Base-by-base conservation (phyloP, 2,797 vertebrate genomes). In the Sebastes vulpes region DNA sequence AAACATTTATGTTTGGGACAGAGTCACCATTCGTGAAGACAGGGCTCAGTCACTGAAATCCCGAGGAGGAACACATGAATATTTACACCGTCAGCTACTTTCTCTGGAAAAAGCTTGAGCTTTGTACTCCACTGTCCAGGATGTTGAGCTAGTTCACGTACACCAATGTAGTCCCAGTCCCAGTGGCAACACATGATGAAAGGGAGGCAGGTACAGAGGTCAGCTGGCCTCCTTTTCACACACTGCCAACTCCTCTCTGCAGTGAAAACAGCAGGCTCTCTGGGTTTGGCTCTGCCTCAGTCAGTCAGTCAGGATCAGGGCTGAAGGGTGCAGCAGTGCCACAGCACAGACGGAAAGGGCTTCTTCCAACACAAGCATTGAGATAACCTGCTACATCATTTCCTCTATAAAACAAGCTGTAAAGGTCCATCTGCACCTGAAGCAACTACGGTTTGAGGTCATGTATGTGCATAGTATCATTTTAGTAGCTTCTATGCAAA, bases 241-340 rank as follows among this genome's bases (percentile, higher is more conserved):
- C 65, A 35, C 77, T 90, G 92, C 92, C 92, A 93, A 85, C 71
- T 91, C 72, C 65, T 79, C 78, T 14, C 59, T 65, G 75, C 84
- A 81, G 80, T 88, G 74, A 83, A 90, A 93, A 83, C 82, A 88
- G 35, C 75, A 21, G 75, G 63, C 68, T 64, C 38, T 8, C 38
- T 8, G 59, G 16, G 56, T 86, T 63, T 86, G 84, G 82, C 80
- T 85, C 64, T 3, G 82, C 74, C 69, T 77, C 86, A 71, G 80
- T 81, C 81, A 6, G 60, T 29, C 73, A 6, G 60, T 29, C 73
- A 53, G 25, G 59, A 65, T 69, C 53, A 28, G 48, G 23, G 23
- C 65, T 57, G 58, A 26, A 50, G 60, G 54, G 1, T 53, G 6
- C 46, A n/a, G 54, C 72, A 29, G 72, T 12, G 64, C 77, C 82